phyloP scores from a whole-genome alignment of 2,113 vertebrate species.

The Numenius arquata region DNA sequence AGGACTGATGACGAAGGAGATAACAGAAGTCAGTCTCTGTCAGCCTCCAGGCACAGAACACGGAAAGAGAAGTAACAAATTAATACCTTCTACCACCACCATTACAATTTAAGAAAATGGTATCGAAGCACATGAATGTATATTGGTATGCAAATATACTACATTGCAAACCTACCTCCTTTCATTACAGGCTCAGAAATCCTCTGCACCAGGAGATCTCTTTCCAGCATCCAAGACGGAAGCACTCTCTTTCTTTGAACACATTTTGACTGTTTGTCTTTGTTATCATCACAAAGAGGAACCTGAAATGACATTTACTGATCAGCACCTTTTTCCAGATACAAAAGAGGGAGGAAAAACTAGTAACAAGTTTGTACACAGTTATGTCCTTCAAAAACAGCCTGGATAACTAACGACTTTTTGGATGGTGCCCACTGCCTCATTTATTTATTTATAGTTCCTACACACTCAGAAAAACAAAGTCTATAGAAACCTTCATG shows the following conservation, averaged over 20 bases:
- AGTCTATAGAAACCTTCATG: neutral
- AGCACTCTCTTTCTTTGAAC: slow-evolving; percentile 77
- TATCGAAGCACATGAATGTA: neutral
- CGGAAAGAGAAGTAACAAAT: neutral
- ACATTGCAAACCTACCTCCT: slow-evolving; percentile 53
- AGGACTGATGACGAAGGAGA: neutral
- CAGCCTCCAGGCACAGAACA: neutral
- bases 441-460: neutral
- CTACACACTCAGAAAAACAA: neutral
- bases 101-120: neutral
- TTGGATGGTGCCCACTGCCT: neutral
- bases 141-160: neutral
- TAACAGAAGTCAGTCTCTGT: neutral
- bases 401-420: neutral
- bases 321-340: neutral
- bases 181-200: slow-evolving; percentile 42
- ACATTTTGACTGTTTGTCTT: neutral
- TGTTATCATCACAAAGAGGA: neutral
- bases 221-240: slow-evolving; percentile 87
- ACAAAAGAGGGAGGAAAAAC: neutral
- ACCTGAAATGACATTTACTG: slow-evolving; percentile 55
- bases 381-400: neutral
- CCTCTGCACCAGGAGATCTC: neutral
- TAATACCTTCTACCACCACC: neutral
- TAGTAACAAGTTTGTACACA: neutral